A percentile compares a stretch with the other conserved stretches of the same genome.
Evolutionary conservation across 2,113 vertebrate genomes (phyloP).

Genomic region (Ageneiosus marmoratus): DNA sequence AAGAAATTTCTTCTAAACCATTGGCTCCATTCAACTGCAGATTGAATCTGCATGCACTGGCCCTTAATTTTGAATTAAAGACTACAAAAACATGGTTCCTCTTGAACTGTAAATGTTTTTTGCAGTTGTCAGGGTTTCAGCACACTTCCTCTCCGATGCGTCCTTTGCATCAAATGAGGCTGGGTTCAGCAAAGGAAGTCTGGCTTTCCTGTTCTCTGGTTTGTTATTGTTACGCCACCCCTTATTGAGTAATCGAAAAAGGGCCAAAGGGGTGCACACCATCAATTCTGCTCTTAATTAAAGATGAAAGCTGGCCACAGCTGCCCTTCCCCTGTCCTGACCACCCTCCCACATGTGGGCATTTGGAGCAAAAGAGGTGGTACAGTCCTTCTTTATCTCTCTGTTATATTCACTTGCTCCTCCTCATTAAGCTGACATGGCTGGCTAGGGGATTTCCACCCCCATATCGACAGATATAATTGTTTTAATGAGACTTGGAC

Average conservation of each 20-base stretch:
- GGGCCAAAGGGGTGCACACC: conserved; percentile 2
- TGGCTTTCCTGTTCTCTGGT: conserved; percentile 38
- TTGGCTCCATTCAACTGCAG: neutral
- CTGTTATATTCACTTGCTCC: neutral
- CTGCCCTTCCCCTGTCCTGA: conserved; percentile 30
- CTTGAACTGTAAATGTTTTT: conserved; percentile 3
- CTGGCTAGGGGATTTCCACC: conserved; percentile 34
- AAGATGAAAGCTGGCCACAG: conserved; percentile 27
- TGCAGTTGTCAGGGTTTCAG: conserved; percentile 26
- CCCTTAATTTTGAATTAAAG: too few relatives aligned
- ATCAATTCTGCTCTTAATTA: conserved; percentile 37
- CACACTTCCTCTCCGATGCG: conserved; percentile 42
- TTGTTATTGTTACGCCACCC: conserved; percentile 45
- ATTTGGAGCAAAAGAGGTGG: conserved; percentile 16
- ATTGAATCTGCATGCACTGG: neutral
- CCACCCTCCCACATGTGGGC: conserved; percentile 16
- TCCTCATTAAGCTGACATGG: conserved; percentile 22
- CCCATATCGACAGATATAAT: conserved; percentile 19
- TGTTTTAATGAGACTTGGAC: conserved; percentile 41
- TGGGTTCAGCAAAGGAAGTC: conserved; percentile 48
- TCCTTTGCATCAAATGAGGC: conserved; percentile 10
- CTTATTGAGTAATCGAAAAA: conserved; percentile 32
- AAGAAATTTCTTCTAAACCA: neutral
- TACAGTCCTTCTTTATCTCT: conserved; percentile 15
- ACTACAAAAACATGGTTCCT: neutral